Evolutionary conservation across 2,797 vertebrate species (phyloP).

Genomic region (Tangara arthus): DNA sequence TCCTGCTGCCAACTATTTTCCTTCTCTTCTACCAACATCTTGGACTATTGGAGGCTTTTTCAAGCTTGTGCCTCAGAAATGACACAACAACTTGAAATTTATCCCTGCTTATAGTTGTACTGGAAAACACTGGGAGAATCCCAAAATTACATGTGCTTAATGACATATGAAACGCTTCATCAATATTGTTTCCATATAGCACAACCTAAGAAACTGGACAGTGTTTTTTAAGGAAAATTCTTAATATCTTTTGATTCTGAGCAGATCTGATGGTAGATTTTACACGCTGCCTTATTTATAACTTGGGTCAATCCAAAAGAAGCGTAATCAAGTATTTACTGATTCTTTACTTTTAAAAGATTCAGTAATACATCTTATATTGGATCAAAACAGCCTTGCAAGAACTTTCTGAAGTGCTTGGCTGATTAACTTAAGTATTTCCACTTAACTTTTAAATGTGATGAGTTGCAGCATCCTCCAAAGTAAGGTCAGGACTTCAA

Average conservation of each 20-base stretch:
- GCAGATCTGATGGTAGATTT: not conserved
- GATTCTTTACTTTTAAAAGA: not conserved
- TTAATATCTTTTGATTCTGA: not conserved
- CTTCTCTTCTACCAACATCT: not conserved
- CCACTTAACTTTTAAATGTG: not conserved
- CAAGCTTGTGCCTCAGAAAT: not conserved
- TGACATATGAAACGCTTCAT: not conserved
- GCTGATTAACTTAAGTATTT: not conserved
- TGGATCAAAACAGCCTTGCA: not conserved
- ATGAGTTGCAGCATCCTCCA: not conserved
- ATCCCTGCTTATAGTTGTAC: not conserved
- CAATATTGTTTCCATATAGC: not conserved
- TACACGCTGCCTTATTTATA: not conserved
- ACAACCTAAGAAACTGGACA: not conserved
- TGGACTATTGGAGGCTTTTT: not conserved
- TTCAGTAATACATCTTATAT: not conserved
- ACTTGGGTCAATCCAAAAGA: not conserved
- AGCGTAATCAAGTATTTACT: not conserved
- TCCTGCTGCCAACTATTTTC: not conserved
- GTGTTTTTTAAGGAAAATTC: not conserved
- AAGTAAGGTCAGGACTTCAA: not conserved
- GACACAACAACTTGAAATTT: not conserved
- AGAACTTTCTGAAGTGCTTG: not conserved
- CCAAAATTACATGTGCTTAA: not conserved
- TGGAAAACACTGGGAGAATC: not conserved